Percentiles rank a stretch among this genome's conserved stretches.
Conservation (phyloP, 2,113 vertebrate species). For the Geococcyx californianus region DNA sequence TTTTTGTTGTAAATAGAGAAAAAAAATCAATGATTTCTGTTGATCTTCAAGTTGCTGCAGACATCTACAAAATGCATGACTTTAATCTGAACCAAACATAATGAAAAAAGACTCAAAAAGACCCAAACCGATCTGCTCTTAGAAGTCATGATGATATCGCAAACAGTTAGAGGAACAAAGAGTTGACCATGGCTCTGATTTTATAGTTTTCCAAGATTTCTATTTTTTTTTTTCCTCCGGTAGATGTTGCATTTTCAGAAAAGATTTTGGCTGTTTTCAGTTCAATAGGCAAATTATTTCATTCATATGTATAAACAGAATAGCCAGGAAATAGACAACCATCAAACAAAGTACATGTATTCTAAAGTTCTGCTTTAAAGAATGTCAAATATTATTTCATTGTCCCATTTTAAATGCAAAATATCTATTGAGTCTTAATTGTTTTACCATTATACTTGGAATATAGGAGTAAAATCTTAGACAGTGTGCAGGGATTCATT, state of each 20-base stretch:
- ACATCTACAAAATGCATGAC: background rate
- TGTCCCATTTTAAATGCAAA: background rate
- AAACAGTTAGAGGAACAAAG: background rate
- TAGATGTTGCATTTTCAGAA: background rate
- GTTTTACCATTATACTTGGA: background rate
- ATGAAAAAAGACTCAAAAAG: background rate
- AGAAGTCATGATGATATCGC: background rate
- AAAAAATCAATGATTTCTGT: background rate
- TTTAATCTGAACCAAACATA: background rate
- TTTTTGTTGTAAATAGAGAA: background rate
- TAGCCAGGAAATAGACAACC: background rate
- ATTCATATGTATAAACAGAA: background rate
- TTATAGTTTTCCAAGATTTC: background rate
- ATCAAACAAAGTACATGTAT: background rate
- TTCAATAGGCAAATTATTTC: background rate
- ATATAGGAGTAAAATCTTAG: background rate
- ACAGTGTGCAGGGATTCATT: background rate
- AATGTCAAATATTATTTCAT: background rate
- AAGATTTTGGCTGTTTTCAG: background rate
- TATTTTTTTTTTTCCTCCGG: background rate
- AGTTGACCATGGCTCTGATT: rapidly evolving
- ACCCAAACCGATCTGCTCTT: background rate
- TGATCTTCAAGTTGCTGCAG: background rate
- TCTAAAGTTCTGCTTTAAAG: background rate
- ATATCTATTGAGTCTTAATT: background rate